phyloP scores from a whole-genome alignment of 2,113 vertebrate genomes.

The Sula dactylatra region DNA sequence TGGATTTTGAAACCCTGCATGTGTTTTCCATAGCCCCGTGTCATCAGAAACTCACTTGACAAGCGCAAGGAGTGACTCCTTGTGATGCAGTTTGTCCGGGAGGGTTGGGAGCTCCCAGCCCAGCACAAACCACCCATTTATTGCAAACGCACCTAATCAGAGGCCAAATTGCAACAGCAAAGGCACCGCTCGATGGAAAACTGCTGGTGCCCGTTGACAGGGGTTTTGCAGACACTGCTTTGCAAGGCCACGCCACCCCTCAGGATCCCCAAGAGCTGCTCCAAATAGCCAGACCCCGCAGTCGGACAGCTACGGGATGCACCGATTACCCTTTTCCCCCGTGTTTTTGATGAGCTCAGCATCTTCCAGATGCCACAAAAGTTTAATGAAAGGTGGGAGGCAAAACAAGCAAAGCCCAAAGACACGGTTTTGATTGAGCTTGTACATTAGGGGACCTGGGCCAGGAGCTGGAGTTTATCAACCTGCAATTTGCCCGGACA shows the following conservation, averaged over 20 bases:
- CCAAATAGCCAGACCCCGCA: neutral
- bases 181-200: neutral
- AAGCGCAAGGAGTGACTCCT: neutral
- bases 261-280: neutral
- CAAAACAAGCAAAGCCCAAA: neutral
- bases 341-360: neutral
- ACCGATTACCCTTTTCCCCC: neutral
- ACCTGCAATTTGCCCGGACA: neutral
- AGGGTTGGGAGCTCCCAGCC: neutral
- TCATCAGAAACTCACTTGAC: neutral
- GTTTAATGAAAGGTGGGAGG: neutral
- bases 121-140: neutral
- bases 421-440: neutral
- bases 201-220: fast-evolving
- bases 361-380: neutral
- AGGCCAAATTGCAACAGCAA: neutral
- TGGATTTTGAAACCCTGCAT: neutral
- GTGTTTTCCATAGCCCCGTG: neutral
- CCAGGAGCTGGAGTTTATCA: neutral
- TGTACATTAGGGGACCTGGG: neutral
- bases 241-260: too few species aligned
- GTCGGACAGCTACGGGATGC: fast-evolving
- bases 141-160: neutral
- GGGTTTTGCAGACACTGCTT: neutral
- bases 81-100: neutral